Conservation (phyloP, 2,113 vertebrate genomes). For the Colinus virginianus region DNA sequence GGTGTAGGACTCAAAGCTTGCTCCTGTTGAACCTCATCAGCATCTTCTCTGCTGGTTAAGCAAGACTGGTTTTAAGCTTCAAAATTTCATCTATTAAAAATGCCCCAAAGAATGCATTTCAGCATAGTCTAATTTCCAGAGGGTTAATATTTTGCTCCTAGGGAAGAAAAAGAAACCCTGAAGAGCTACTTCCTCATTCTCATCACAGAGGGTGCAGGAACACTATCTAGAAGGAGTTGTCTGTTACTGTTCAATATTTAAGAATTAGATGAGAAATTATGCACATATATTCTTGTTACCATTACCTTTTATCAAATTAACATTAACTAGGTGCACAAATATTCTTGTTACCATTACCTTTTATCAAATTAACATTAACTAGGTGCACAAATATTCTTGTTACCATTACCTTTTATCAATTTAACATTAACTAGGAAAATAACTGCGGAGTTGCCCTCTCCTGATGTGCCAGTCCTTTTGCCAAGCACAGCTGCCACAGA, state of each 20-base stretch:
- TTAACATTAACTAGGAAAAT: conserved; percentile 9
- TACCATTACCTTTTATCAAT: background rate
- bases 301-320: conserved; percentile 9
- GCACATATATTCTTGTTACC: rapidly evolving
- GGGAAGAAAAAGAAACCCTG: background rate
- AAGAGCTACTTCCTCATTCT: rapidly evolving
- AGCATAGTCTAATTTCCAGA: background rate
- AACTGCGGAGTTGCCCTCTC: background rate
- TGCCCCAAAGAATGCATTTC: background rate
- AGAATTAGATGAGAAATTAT: background rate
- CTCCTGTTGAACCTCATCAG: background rate
- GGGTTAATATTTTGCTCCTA: background rate
- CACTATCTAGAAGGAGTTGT: background rate
- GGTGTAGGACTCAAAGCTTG: background rate
- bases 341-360: background rate
- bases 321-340: background rate
- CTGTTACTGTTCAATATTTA: background rate
- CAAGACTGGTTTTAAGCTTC: background rate
- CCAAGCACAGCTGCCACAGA: background rate
- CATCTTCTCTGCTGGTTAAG: background rate
- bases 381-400: rapidly evolving
- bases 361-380: conserved; percentile 3
- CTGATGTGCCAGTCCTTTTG: background rate
- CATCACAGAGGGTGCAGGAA: background rate
- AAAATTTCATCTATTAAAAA: background rate